Evolutionary conservation across 2,113 vertebrate species (phyloP).

Genomic region (Drymodes brunneopygia): DNA sequence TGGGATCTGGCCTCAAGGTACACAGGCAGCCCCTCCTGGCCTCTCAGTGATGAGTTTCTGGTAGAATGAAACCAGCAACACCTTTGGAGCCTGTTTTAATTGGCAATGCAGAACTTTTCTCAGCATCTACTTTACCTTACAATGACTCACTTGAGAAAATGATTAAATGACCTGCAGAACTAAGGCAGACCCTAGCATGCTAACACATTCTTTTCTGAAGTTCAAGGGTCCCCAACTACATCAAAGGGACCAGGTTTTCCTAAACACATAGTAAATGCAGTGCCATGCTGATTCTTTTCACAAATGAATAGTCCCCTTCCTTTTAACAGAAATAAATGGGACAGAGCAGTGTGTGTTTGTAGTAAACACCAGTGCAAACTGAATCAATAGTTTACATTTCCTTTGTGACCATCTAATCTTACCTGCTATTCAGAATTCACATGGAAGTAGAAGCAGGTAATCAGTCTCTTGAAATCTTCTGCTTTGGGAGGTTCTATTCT

Average conservation of each 20-base stretch:
- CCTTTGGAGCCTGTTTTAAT: slow-evolving; percentile 53
- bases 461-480: neutral
- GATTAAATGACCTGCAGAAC: slow-evolving; percentile 43
- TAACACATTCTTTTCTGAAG: slow-evolving; percentile 47
- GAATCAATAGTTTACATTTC: neutral
- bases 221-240: slow-evolving; percentile 57
- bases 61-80: slow-evolving; percentile 40
- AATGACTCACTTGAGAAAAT: slow-evolving; percentile 43
- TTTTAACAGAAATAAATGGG: neutral
- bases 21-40: neutral
- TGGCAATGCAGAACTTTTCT: slow-evolving; percentile 36
- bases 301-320: slow-evolving; percentile 30
- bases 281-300: slow-evolving; percentile 35
- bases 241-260: slow-evolving; percentile 43
- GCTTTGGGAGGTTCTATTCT: neutral
- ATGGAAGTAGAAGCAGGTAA: neutral
- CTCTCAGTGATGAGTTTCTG: slow-evolving; percentile 28
- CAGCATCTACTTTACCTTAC: slow-evolving; percentile 45
- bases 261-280: neutral
- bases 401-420: slow-evolving; percentile 32
- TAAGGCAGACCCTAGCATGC: neutral
- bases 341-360: neutral
- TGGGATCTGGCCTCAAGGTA: slow-evolving; percentile 11
- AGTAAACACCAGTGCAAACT: neutral
- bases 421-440: slow-evolving; percentile 36